A percentile compares a stretch with the other conserved stretches of the same genome.
Evolutionary conservation across 2,888 invertebrate genomes (phyloP).

Genomic region (Polyommatus iphigenia): DNA sequence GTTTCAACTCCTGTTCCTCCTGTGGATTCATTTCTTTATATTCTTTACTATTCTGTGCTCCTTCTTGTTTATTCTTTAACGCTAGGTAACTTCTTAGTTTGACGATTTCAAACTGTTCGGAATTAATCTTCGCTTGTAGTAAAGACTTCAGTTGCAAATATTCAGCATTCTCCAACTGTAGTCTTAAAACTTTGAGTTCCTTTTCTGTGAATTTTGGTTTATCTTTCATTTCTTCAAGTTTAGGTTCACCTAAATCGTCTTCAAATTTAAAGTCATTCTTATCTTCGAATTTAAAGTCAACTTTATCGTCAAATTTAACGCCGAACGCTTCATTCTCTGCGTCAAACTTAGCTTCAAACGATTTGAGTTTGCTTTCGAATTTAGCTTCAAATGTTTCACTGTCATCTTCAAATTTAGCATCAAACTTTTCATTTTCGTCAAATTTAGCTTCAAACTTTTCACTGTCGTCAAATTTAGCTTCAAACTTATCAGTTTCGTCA

Average conservation of each 20-base stretch:
- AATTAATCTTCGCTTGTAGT: conserved; percentile 84
- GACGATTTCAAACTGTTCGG: conserved; percentile 87
- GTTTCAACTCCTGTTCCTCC: conserved; percentile 67
- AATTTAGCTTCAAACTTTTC: conserved; percentile 45
- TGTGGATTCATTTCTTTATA: conserved; percentile 59
- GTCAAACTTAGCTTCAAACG: not conserved
- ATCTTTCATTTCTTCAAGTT: conserved; percentile 51
- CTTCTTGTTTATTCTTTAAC: conserved; percentile 72
- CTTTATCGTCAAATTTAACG: not conserved
- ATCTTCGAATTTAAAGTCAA: conserved; percentile 20
- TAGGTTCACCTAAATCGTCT: conserved; percentile 46
- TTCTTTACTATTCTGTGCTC: conserved; percentile 56
- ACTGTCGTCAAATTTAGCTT: conserved; percentile 45
- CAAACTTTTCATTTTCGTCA: conserved; percentile 44
- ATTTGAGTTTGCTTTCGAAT: not conserved
- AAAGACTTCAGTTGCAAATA: conserved; percentile 84
- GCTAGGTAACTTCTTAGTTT: conserved; percentile 80
- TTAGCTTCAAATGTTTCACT: not conserved
- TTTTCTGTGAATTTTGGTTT: conserved; percentile 80
- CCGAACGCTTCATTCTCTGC: not conserved
- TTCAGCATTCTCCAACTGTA: conserved; percentile 84
- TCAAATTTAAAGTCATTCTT: conserved; percentile 53
- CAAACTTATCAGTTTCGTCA: conserved; percentile 44
- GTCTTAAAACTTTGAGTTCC: conserved; percentile 77
- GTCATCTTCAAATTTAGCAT: not conserved